Conservation (phyloP, 2,888 invertebrate genomes). For the Augiades crinisus region DNA sequence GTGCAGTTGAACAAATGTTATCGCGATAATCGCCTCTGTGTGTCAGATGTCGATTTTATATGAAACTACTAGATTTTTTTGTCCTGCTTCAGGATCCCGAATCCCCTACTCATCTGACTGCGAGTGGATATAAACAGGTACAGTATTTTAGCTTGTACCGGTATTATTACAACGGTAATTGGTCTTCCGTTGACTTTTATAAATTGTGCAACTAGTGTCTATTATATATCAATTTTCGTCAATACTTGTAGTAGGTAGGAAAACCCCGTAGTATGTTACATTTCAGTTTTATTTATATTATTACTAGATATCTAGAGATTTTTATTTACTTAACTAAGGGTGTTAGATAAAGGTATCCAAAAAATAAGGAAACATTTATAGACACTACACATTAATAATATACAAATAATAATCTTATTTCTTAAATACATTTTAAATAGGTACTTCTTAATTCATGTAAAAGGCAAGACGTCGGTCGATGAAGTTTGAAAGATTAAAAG, state of each 20-base stretch:
- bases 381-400: too few species aligned
- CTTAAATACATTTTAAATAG: neutral
- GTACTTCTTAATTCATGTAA: neutral
- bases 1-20: neutral
- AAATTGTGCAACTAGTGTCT: too few species aligned
- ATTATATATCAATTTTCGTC: neutral
- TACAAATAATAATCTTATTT: neutral
- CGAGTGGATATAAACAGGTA: constrained; percentile 16
- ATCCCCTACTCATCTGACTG: neutral
- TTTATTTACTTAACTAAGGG: too few species aligned
- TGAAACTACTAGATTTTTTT: constrained; percentile 4
- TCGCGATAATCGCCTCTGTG: constrained; percentile 13
- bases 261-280: too few species aligned
- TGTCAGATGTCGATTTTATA: constrained; percentile 5
- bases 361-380: too few species aligned
- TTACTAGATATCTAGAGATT: too few species aligned
- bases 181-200: too few species aligned
- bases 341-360: too few species aligned
- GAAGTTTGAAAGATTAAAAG: neutral
- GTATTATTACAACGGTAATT: neutral
- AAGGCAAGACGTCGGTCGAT: neutral
- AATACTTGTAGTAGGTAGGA: too few species aligned
- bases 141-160: neutral
- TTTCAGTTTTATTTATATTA: too few species aligned
- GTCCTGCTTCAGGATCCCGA: constrained; percentile 14